phyloP scores from a whole-genome alignment of 2,888 invertebrate genomes.

The Melipona beecheii region DNA sequence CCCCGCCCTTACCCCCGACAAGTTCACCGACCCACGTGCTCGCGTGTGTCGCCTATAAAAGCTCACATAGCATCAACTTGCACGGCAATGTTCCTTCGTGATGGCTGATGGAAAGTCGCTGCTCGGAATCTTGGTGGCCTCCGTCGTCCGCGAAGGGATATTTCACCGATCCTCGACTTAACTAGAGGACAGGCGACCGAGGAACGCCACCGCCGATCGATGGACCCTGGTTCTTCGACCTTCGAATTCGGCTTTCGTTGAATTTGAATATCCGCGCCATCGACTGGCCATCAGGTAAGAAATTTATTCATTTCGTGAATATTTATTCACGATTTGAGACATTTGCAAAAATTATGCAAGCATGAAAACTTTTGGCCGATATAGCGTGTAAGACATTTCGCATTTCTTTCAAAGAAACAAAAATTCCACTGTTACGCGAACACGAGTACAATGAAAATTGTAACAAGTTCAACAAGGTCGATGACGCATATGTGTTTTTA shows the following conservation, averaged over 20 bases:
- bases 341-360: too few species aligned
- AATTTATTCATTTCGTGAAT: too few species aligned
- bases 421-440: background rate
- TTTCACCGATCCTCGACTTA: slow-evolving; percentile 4
- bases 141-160: slow-evolving; percentile 1
- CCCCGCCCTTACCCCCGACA: slow-evolving; percentile 74
- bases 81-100: slow-evolving; percentile 77
- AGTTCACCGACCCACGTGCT: slow-evolving; percentile 78
- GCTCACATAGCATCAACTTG: slow-evolving; percentile 75
- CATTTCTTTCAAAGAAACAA: background rate
- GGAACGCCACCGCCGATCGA: background rate
- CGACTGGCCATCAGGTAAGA: background rate
- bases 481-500: too few species aligned
- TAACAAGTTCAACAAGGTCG: too few species aligned
- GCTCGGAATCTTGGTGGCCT: slow-evolving; percentile 44
- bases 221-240: background rate
- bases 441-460: too few species aligned
- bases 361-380: too few species aligned
- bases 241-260: background rate
- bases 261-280: background rate
- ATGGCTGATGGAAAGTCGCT: slow-evolving; percentile 72
- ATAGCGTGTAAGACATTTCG: background rate
- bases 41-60: slow-evolving; percentile 75
- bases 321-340: too few species aligned
- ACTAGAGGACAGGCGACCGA: background rate